A percentile compares a stretch with the other conserved stretches of the same genome.
phyloP scores from a whole-genome alignment of 1,140 invertebrate species.

The Dendroctonus valens region DNA sequence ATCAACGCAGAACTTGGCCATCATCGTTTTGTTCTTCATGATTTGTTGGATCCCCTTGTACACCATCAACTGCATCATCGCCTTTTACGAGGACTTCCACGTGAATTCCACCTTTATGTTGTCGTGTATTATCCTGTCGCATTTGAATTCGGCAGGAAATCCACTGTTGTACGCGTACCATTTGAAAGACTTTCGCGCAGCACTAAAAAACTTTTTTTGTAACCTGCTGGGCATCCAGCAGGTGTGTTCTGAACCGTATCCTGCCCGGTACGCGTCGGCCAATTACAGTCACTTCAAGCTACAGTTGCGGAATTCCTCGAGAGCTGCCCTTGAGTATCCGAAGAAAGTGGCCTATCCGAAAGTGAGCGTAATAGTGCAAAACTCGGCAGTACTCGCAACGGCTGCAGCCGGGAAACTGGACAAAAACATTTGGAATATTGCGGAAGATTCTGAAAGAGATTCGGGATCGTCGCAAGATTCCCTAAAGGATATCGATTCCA shows the following conservation, averaged over 20 bases:
- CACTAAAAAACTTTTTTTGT: conserved; percentile 65
- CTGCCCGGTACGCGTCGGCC: conserved; percentile 4
- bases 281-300: conserved; percentile 26
- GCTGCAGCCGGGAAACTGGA: conserved; percentile 47
- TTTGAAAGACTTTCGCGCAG: conserved; percentile 78
- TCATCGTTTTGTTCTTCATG: conserved; percentile 90
- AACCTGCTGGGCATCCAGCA: conserved; percentile 53
- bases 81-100: conserved; percentile 69
- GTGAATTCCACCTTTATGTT: conserved; percentile 70
- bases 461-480: conserved; percentile 42
- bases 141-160: conserved; percentile 86
- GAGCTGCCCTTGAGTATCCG: conserved; percentile 18
- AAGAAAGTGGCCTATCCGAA: background rate
- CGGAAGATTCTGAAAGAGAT: conserved; percentile 44
- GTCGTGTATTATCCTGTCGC: conserved; percentile 83
- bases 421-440: conserved; percentile 51
- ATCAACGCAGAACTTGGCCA: conserved; percentile 85
- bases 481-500: conserved; percentile 21
- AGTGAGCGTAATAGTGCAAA: conserved; percentile 42
- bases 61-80: conserved; percentile 85
- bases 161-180: conserved; percentile 88
- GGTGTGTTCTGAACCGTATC: conserved; percentile 19
- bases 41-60: conserved; percentile 91
- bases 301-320: conserved; percentile 47
- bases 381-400: conserved; percentile 49